Evolutionary conservation across 2,888 invertebrate species (phyloP).

Genomic region (Spicauda simplicius): DNA sequence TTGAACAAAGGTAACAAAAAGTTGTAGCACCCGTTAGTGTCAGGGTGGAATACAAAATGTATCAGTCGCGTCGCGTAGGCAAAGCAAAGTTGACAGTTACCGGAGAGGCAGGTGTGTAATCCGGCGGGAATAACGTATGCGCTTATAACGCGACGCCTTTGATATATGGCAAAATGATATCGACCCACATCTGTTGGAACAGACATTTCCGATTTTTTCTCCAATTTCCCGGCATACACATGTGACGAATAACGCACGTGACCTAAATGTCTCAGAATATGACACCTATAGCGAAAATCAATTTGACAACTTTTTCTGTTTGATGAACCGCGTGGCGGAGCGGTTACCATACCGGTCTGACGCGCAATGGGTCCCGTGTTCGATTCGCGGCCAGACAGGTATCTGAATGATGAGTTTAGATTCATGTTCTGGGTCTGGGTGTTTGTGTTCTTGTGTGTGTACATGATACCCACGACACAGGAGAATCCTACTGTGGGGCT

Average conservation of each 20-base stretch:
- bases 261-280: constrained; percentile 1
- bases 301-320: constrained; percentile 1
- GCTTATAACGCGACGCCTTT: constrained; percentile 1
- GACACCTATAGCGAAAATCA: constrained; percentile 11
- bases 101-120: constrained; percentile 16
- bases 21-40: not conserved
- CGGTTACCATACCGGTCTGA: too few species aligned
- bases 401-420: too few species aligned
- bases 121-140: constrained; percentile 17
- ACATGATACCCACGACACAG: too few species aligned
- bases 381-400: too few species aligned
- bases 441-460: too few species aligned
- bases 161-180: constrained; percentile 22
- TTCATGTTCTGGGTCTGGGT: too few species aligned
- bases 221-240: not conserved
- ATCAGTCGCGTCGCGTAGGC: not conserved
- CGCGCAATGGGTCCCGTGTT: too few species aligned
- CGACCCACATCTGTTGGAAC: constrained; percentile 11
- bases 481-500: too few species aligned
- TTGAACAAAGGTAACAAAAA: not conserved
- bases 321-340: too few species aligned
- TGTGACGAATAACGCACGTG: not conserved
- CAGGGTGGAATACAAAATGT: not conserved
- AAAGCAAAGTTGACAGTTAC: constrained; percentile 11
- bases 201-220: constrained; percentile 14